Evolutionary conservation across 2,888 invertebrate species (phyloP), one percentile per base, ranked within the genome.

Genomic region (Anticlea derivata): DNA sequence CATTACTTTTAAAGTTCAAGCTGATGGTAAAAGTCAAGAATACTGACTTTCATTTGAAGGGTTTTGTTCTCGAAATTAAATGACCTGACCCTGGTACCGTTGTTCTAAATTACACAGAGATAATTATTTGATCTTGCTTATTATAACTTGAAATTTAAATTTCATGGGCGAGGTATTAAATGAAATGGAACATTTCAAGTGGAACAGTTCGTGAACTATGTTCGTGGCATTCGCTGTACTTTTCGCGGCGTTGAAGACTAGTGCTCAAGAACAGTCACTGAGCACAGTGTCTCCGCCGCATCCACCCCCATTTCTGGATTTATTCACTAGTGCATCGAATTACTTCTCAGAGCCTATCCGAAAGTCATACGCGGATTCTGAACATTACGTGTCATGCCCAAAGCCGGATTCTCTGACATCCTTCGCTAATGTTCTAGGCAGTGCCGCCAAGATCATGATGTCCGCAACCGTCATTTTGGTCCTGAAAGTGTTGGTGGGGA

Each of bases 91-190:
- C 66, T 61, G 60, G 68, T 74, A 73, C 80, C 75, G 83, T 79
- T 82, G 65, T 50, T 67, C 73, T 56, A 65, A 77, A 70, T 78
- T 74, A 72, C 55, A 72, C 61, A 68, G 65, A 67, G 60, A 69
- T 78, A 78, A 80, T 79, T 73, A 75, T 77, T 79, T 79, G 70
- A 79, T 73, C 70, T 63, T 69, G 82, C 73, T 66, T 70, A 73
- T 83, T 78, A 74, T 68, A 73, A 65, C 73, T 75, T 75, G 70
- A 81, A 85, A 86, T 85, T 75, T 29, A 47, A 78, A 89, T 89
- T 86, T 85, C 80, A 83, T 71, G 86, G 83, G 66, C 75, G 78
- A 86, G 80, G 78, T 85, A 81, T 85, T 88, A 89, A 84, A 84
- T 73, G 68, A 66, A 75, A 69, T 58, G 66, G 65, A 63, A 47